Base-by-base conservation (phyloP, 2,113 vertebrate species). In the Sapajus apella region DNA sequence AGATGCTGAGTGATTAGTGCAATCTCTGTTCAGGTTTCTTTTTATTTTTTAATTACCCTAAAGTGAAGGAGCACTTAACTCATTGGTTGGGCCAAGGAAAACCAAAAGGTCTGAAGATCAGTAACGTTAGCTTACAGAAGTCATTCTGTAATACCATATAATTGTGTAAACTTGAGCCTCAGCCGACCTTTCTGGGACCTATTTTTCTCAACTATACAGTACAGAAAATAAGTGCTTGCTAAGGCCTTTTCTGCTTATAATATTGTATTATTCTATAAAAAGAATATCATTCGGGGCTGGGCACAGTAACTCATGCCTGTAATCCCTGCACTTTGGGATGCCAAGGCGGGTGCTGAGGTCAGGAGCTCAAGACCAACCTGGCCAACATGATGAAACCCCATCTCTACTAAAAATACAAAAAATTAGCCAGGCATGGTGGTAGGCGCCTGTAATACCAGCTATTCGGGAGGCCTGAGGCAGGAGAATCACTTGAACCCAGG, bases 151-250 rank as follows among this genome's bases (percentile, higher is more conserved):
- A 47, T 55, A 81, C 76, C 32, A 56, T 20, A 85, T 81, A 84
- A 70, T 8, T 87, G n/a, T 56, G n/a, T 43, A 35, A 77, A 86
- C 45, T 43, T 89, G 40, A 37, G 89, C 40, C 40, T 94, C 37
- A 43, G 64, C 37, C 87, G 86, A 56, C 47, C 10, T 90, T 83
- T 47, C 5, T 82, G 58, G 68, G 37, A 18, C 30, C 40, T 82
- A 68, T 40, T 70, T 85, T 96, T 89, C 91, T 90, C 6, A 89
- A 47, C 18, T 75, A 75, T 79, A 25, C 86, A 86, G 91, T 94
- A 32, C 30, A 75, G 80, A 94, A 86, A 45, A 86, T 52, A 73
- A 76, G 12, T 64, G 40, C 75, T n/a, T 93, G 25, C 32, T 87
- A 90, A 88, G 23, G 3, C 43, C 5, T 87, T 70, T 91, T 56